Conservation (phyloP, 2,113 vertebrate genomes). For the Paradoxurus hermaphroditus region DNA sequence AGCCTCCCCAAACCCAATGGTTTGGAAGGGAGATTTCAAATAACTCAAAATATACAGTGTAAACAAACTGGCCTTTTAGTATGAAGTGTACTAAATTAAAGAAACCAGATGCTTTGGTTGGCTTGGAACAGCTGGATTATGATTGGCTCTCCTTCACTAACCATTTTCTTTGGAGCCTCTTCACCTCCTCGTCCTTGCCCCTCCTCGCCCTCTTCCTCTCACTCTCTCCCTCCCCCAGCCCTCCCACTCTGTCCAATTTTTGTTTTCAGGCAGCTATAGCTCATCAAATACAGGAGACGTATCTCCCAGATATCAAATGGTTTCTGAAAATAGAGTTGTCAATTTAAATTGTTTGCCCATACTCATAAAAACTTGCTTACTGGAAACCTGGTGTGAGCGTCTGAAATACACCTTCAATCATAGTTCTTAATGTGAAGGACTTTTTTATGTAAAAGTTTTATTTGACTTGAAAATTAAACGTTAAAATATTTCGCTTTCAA, state of each 20-base stretch:
- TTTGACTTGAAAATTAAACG: constrained; percentile 51
- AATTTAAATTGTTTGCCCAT: constrained; percentile 22
- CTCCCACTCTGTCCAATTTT: background rate
- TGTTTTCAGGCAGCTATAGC: constrained; percentile 2
- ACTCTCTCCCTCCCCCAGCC: background rate
- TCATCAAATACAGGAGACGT: background rate
- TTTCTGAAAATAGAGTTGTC: constrained; percentile 44
- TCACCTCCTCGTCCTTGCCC: background rate
- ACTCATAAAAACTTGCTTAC: constrained; percentile 9
- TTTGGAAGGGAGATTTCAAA: constrained; percentile 75
- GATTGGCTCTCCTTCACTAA: constrained; percentile 68
- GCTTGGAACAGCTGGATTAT: constrained; percentile 62
- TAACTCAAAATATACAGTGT: constrained; percentile 75
- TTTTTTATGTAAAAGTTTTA: constrained; percentile 46
- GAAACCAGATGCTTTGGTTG: constrained; percentile 73
- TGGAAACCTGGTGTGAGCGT: background rate
- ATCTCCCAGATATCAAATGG: background rate
- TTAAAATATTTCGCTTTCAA: background rate
- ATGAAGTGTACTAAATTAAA: constrained; percentile 75
- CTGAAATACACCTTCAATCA: constrained; percentile 19
- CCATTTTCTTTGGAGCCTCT: constrained; percentile 52
- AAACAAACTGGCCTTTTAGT: constrained; percentile 72
- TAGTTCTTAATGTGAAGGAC: constrained; percentile 41
- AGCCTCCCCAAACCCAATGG: constrained; percentile 68
- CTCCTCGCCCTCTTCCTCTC: background rate